phyloP scores from a whole-genome alignment of 2,797 vertebrate genomes.

The Varecia variegata region DNA sequence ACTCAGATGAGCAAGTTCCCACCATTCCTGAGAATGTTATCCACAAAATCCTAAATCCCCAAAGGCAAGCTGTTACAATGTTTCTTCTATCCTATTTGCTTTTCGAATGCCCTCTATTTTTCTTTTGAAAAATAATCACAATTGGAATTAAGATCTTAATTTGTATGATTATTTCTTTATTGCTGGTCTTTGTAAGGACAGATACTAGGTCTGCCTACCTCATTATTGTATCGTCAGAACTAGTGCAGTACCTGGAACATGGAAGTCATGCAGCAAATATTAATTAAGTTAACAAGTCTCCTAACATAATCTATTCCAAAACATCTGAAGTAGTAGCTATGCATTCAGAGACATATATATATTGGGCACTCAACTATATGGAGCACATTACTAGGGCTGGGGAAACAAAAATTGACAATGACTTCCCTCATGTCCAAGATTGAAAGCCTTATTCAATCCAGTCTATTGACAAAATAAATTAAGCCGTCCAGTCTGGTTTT shows the following conservation, averaged over 20 bases:
- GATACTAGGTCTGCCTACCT: background rate
- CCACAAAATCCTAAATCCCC: background rate
- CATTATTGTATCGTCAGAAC: background rate
- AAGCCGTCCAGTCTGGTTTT: background rate
- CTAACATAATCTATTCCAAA: background rate
- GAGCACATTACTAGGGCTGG: background rate
- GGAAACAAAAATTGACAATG: background rate
- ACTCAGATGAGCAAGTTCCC: background rate
- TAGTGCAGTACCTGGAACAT: background rate
- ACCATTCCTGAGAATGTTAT: background rate
- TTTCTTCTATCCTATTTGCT: background rate
- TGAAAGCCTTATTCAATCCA: background rate
- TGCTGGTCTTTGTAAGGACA: background rate
- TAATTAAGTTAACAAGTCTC: background rate
- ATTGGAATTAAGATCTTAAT: constrained; percentile 30
- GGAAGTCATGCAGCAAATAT: background rate
- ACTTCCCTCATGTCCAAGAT: background rate
- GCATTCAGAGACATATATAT: background rate
- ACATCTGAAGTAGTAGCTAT: background rate
- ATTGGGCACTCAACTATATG: background rate
- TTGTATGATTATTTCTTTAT: background rate
- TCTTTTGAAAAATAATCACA: background rate
- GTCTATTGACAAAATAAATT: background rate
- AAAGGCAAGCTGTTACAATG: background rate
- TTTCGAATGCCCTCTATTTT: background rate